phyloP scores from a whole-genome alignment of 1,140 invertebrate species.

The Nilaparvata lugens region DNA sequence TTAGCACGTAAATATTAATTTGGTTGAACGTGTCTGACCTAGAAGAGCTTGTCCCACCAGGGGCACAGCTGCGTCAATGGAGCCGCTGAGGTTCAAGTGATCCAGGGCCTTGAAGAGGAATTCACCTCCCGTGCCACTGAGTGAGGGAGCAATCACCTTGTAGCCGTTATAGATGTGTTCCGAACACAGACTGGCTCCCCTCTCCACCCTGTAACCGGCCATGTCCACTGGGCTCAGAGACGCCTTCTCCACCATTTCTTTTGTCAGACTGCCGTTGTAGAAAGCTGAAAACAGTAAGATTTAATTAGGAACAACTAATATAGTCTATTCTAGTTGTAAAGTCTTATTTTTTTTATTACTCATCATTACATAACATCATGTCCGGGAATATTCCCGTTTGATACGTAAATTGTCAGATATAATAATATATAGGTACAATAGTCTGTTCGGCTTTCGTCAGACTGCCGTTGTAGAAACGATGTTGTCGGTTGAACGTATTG shows the following conservation, averaged over 20 bases:
- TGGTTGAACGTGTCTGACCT: no score
- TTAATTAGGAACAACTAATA: no score
- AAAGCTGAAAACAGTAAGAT: slow-evolving; percentile 39
- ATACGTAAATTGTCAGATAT: no score
- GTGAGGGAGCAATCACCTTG: slow-evolving; percentile 25
- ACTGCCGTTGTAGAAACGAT: no score
- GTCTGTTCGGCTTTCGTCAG: no score
- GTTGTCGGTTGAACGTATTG: no score
- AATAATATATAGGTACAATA: no score
- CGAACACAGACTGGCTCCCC: slow-evolving; percentile 26
- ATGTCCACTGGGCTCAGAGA: slow-evolving; percentile 35
- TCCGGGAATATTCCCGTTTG: no score
- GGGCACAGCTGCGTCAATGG: background rate
- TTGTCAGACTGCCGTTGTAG: slow-evolving; percentile 39
- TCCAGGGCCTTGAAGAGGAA: slow-evolving; percentile 14
- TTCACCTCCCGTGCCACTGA: slow-evolving; percentile 31
- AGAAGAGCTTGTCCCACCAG: background rate
- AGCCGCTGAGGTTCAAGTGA: background rate
- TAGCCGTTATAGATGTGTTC: slow-evolving; percentile 31
- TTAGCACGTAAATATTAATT: no score
- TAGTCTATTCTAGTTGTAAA: no score
- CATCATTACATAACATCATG: no score
- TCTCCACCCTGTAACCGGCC: slow-evolving; percentile 34
- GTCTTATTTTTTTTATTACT: no score
- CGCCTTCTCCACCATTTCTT: slow-evolving; percentile 30